These are phyloP conservation scores for Pterocles orientalis DNA, from an alignment of 2,113 vertebrate genomes.

Conservation along the genomic window DNA sequence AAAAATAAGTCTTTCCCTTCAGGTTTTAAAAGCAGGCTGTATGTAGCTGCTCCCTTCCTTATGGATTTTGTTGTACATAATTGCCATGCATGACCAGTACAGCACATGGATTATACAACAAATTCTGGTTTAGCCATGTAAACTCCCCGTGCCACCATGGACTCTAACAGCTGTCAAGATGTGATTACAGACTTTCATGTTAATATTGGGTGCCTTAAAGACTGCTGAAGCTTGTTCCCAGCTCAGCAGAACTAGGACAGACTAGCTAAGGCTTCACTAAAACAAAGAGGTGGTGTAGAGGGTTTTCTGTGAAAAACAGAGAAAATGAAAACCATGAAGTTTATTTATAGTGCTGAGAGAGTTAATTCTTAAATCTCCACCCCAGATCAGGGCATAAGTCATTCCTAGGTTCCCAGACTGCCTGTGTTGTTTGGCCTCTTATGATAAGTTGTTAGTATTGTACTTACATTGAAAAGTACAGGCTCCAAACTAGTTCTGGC, in stretches of 20 bases:
- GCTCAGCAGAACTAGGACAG: conserved; percentile 11
- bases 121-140: conserved; percentile 52
- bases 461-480: neutral
- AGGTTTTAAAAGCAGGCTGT: conserved; percentile 20
- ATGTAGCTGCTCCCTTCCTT: conserved; percentile 13
- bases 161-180: conserved; percentile 57
- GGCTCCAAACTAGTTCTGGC: neutral
- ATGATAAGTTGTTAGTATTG: neutral
- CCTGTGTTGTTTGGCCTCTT: neutral
- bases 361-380: neutral
- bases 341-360: neutral
- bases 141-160: conserved; percentile 44
- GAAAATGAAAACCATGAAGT: neutral
- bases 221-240: neutral
- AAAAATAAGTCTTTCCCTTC: neutral
- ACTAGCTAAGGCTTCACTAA: neutral
- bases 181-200: conserved; percentile 53
- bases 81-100: conserved; percentile 42
- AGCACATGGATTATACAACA: conserved; percentile 43
- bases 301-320: neutral
- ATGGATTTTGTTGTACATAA: conserved; percentile 48
- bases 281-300: neutral
- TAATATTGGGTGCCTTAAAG: conserved; percentile 42
- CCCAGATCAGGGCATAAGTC: neutral
- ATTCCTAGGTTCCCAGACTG: neutral